Evolutionary conservation across 2,113 vertebrate species (phyloP).

Genomic region (Donacobius atricapilla): DNA sequence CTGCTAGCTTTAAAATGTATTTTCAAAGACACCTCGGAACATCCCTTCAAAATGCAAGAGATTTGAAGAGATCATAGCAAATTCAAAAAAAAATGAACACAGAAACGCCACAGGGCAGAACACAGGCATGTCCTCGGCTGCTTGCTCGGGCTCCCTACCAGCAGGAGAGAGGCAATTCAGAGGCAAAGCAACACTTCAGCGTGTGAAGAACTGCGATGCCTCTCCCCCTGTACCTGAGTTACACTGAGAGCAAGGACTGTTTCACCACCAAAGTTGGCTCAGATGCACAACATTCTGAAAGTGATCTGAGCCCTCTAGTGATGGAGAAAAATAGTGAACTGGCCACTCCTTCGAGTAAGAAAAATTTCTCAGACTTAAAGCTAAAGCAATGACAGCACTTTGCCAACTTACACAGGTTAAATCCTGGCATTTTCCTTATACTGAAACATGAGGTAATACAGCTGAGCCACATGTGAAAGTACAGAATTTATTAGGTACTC

Average conservation of each 20-base stretch:
- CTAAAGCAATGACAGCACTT: background rate
- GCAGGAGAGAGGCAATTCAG: background rate
- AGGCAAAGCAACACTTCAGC: rapidly evolving
- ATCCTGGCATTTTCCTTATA: background rate
- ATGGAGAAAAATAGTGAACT: constrained; percentile 28
- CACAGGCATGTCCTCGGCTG: background rate
- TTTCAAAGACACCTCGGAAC: background rate
- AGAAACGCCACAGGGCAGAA: background rate
- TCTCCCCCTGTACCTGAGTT: background rate
- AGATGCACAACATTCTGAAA: constrained; percentile 1
- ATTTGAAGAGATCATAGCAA: background rate
- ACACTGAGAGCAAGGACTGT: background rate
- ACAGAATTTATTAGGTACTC: background rate
- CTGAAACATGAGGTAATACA: background rate
- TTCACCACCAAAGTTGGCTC: background rate
- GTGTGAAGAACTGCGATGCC: rapidly evolving
- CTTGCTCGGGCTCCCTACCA: background rate
- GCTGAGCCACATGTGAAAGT: background rate
- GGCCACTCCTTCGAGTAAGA: background rate
- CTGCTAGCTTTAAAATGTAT: background rate
- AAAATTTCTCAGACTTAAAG: background rate
- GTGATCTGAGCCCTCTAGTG: constrained; percentile 34
- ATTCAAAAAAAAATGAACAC: rapidly evolving
- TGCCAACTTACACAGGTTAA: background rate
- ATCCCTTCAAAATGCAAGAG: background rate